Base-by-base conservation (phyloP, 1,140 invertebrate species). In the Cylas formicarius region DNA sequence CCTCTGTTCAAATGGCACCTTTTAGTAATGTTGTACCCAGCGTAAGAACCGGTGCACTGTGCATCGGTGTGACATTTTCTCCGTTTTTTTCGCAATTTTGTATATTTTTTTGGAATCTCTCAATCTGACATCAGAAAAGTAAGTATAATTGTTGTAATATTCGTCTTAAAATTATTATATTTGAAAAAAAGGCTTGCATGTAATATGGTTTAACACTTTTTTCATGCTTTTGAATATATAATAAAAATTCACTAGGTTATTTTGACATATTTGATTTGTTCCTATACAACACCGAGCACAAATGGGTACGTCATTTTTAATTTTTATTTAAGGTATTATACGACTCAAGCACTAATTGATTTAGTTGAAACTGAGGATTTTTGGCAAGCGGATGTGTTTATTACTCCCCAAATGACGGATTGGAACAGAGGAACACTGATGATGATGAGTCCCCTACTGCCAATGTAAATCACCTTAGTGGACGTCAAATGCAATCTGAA, bases 401-500 rank as follows among this genome's bases (percentile, higher is more conserved):
- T 39, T 31, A 39, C 37, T 16, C 37, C 18, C 37, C 24, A 29
- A 39, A 39, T 29, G 21, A 39, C 29, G 24, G 37, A 28, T 20
- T 36, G 16, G 34, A 36, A 20, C 34, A 24, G 34, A 36, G 22
- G 17, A 36, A n/a, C n/a, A n/a, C n/a, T n/a, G n/a, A n/a, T n/a
- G 17, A 14, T 29, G 37, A 39, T 17, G 35, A 38, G 31, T 14
- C 35, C 17, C 40, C 24, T 16, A 38, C 43, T 38, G 22, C 35
- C 16, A 37, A 45, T 16, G 17, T 45, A 38, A 45, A 45, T 28
- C 35, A 45, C 27, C 34, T 45, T 39, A 45, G 34, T 45, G 43
- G 35, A 9, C 34, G 22, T 13, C 34, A 45, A 27, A 41, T 27
- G 43, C 34, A 39, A 11, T 11, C 43, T 8, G 26, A 41, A 19